Conservation (phyloP, 2,888 invertebrate genomes). For the Ectemnius continuus region DNA sequence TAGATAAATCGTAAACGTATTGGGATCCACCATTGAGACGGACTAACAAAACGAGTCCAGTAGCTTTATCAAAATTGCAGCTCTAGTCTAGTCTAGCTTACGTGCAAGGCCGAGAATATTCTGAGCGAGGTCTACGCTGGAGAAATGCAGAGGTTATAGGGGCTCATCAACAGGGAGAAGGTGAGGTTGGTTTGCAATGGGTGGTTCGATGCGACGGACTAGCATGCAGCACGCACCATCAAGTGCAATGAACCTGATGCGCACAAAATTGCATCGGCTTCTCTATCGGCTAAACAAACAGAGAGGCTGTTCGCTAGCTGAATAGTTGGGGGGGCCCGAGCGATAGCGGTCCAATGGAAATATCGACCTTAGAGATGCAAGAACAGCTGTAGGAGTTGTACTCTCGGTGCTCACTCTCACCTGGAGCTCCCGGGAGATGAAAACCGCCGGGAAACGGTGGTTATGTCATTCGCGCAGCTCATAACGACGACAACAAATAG, state of each 20-base stretch:
- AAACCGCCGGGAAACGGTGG: slow-evolving; percentile 44
- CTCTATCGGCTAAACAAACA: slow-evolving; percentile 31
- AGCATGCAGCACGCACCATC: slow-evolving; percentile 19
- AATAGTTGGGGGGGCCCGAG: not conserved
- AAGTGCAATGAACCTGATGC: slow-evolving; percentile 49
- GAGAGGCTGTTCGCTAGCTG: slow-evolving; percentile 23
- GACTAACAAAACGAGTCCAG: no score
- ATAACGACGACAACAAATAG: slow-evolving; percentile 44
- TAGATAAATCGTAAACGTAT: slow-evolving; percentile 11
- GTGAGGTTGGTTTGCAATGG: not conserved
- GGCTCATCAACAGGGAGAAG: not conserved
- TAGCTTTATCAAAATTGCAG: no score
- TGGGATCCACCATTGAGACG: not conserved
- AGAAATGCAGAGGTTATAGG: slow-evolving; percentile 32
- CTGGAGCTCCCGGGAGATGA: slow-evolving; percentile 45
- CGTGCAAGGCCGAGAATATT: not conserved
- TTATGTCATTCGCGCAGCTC: slow-evolving; percentile 54
- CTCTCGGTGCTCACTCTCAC: slow-evolving; percentile 27
- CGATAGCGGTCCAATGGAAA: slow-evolving; percentile 2
- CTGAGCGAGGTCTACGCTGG: slow-evolving; percentile 10
- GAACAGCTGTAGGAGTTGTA: slow-evolving; percentile 40
- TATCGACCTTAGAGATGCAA: slow-evolving; percentile 22
- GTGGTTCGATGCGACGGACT: slow-evolving; percentile 16
- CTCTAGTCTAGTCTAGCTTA: no score
- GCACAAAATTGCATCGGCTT: slow-evolving; percentile 33